Evolutionary conservation across 2,797 vertebrate genomes (phyloP), one percentile per base, ranked within the genome.

Genomic region (Helicolenus hilgendorfi): DNA sequence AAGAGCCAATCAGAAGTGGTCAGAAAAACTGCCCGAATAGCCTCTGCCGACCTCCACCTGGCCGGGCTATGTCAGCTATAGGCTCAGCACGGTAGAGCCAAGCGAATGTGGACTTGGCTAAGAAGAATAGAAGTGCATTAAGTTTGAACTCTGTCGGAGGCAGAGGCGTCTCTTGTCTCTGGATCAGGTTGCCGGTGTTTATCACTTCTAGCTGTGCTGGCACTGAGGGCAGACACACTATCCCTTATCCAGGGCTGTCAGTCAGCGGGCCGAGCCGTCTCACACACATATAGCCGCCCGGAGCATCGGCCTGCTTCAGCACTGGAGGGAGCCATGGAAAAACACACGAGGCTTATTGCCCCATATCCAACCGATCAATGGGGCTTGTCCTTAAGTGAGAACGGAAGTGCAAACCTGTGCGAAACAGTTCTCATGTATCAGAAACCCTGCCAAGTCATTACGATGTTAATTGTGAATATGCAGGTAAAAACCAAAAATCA

Each of bases 161-260:
- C 91, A 97, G 90, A 97, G 97, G 97, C 92, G 97, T 97, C 97
- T 98, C 98, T 98, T 98, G 92, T 94, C 96, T 98, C 98, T 95
- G 92, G 98, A 98, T 98, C 97, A 94, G 98, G 98, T 99, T 98
- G 97, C 98, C 97, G 96, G 98, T 98, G 97, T 98, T 98, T 98
- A 98, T 99, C 98, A 98, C 97, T 97, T 98, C 96, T 98, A 98
- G 98, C 98, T 98, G 96, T 88, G 97, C 97, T 98, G 97, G 98
- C 97, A 97, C 95, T 97, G 96, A 97, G 96, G 97, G 96, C 94
- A 96, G 98, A 98, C 98, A 98, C 98, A 97, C 97, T 98, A 98
- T 97, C 98, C 98, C 97, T 97, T 98, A 97, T 98, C 97, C 96
- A 98, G 97, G 96, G 95, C 98, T 98, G 98, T 98, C 98, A 98